Base-by-base conservation (phyloP, 2,797 vertebrate genomes). In the Hipposideros larvatus region DNA sequence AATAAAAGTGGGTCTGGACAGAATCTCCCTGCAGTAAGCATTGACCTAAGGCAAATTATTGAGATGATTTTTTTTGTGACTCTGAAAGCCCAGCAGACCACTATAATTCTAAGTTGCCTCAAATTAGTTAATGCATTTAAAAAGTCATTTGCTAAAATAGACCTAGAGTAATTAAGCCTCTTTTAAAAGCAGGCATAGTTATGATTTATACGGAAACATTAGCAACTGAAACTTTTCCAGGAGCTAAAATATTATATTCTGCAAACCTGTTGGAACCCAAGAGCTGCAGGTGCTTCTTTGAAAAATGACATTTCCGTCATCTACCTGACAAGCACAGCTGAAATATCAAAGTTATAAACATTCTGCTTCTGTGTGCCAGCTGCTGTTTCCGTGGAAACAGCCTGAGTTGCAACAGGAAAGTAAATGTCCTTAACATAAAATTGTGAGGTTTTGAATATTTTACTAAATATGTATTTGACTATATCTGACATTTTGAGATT, bases 261-360 rank as follows among this genome's bases (percentile, higher is more conserved):
- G 24, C 1, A 21, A 93, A 97, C 74, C 94, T 96, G 70, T 96
- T 95, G 94, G 96, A 97, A 89, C 70, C 65, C 37, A 87, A 97
- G 96, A 89, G 57, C 96, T 97, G 96, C 96, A 98, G 97, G 95
- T 97, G 96, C 70, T 91, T 87, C 88, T 97, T 97, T 96, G 94
- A 98, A 97, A 97, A 97, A 96, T 97, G 96, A 86, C 92, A 97
- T 97, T 97, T 97, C 71, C 59, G 79, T 97, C 95, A 97, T 66
- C 89, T 91, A 89, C 59, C 75, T 97, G 96, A 98, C 91, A 98
- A 94, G 79, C 51, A 91, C 74, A 96, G 93, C 80, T 94, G 70
- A 97, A 97, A 97, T 97, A 97, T 96, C 92, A 96, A 91, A 97
- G 85, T 94, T 97, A 94, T 91, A 97, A 97, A 96, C 96, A 89